Conservation (phyloP, 2,888 invertebrate genomes). For the Dolichomitus sp. region DNA sequence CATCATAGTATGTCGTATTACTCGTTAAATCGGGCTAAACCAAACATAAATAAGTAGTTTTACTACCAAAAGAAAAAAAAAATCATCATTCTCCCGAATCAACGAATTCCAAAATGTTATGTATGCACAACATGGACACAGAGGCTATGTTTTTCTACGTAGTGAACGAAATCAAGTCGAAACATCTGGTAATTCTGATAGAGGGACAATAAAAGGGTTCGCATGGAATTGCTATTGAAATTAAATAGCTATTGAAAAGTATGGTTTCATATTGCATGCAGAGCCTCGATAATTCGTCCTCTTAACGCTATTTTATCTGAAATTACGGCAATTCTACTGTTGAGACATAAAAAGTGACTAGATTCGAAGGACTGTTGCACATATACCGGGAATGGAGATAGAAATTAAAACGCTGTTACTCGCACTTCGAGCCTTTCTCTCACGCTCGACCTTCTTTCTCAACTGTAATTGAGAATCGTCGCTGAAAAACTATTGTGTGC, state of each 20-base stretch:
- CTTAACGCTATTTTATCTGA: background rate
- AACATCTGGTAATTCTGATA: slow-evolving; percentile 24
- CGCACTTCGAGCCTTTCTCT: background rate
- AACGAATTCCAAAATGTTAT: slow-evolving; percentile 47
- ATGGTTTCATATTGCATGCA: slow-evolving; percentile 37
- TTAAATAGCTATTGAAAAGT: slow-evolving; percentile 30
- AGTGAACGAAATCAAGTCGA: slow-evolving; percentile 10
- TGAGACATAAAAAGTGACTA: slow-evolving; percentile 7
- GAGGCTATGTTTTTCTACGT: slow-evolving; percentile 12
- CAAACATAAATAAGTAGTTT: slow-evolving; percentile 31
- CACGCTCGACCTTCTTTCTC: slow-evolving; percentile 1
- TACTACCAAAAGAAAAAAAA: slow-evolving; percentile 22
- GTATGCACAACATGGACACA: slow-evolving; percentile 48
- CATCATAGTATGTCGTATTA: slow-evolving; percentile 78
- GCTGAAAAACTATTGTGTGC: background rate
- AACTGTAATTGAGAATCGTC: background rate
- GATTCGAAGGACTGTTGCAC: slow-evolving; percentile 26
- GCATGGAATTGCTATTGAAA: slow-evolving; percentile 3
- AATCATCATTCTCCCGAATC: slow-evolving; percentile 52
- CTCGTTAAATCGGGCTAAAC: slow-evolving; percentile 46
- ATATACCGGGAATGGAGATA: slow-evolving; percentile 1
- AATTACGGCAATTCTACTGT: slow-evolving; percentile 22
- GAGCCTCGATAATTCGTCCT: slow-evolving; percentile 7
- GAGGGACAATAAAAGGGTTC: background rate
- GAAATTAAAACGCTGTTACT: slow-evolving; percentile 28